Conservation (phyloP, 2,113 vertebrate genomes). For the Poeciliopsis prolifica region DNA sequence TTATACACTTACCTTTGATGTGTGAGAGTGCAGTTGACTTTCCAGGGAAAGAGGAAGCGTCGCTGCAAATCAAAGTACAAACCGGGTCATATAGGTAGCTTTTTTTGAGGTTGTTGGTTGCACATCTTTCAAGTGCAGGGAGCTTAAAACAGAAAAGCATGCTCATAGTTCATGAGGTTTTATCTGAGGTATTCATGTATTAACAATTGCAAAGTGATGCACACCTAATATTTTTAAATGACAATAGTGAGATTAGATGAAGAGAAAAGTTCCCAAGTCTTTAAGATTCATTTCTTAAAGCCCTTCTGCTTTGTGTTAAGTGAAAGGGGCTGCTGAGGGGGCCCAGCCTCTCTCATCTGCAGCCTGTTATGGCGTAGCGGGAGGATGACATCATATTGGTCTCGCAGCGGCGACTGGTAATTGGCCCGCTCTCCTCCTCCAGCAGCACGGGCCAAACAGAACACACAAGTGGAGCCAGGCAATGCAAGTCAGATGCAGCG, state of each 20-base stretch:
- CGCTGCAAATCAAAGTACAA: constrained; percentile 23
- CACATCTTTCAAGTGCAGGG: constrained; percentile 19
- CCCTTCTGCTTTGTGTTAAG: constrained; percentile 62
- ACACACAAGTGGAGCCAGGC: constrained; percentile 84
- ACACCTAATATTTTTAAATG: constrained; percentile 33
- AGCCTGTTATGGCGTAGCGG: constrained; percentile 75
- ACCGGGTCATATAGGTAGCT: constrained; percentile 37
- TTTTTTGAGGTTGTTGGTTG: constrained; percentile 28
- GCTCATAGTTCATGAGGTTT: constrained; percentile 47
- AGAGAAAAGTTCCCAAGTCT: constrained; percentile 57
- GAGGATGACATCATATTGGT: constrained; percentile 80
- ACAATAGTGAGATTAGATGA: constrained; percentile 42
- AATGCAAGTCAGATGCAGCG: constrained; percentile 79
- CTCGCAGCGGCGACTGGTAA: constrained; percentile 77
- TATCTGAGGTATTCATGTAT: constrained; percentile 61
- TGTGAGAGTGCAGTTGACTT: constrained; percentile 33
- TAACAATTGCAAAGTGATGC: constrained; percentile 45
- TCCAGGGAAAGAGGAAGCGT: constrained; percentile 42
- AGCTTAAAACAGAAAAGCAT: constrained; percentile 26
- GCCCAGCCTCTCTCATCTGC: constrained; percentile 76
- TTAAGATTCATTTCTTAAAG: constrained; percentile 39
- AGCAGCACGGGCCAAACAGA: constrained; percentile 75
- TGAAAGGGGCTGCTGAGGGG: constrained; percentile 59
- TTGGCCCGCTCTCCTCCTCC: constrained; percentile 76
- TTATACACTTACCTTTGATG: constrained; percentile 50